Base-by-base conservation (phyloP, 2,888 invertebrate species). In the Drosophila yooni region DNA sequence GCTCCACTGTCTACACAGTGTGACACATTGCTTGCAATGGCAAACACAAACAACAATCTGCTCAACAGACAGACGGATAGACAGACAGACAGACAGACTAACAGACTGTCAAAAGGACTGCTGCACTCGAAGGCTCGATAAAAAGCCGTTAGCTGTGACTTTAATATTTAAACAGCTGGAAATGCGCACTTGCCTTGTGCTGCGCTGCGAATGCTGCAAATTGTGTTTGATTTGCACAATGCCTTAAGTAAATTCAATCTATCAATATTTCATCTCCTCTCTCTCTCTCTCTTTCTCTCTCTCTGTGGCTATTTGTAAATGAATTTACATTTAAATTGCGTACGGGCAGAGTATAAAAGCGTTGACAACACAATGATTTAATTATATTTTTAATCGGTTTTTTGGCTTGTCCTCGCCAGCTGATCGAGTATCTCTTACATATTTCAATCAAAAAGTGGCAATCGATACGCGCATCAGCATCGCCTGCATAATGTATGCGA, bases 391-490 rank as follows among this genome's bases (percentile, higher is more conserved):
- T 48, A 53, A 57, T 15, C n/a, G 10, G 29, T 21, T 57, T 57
- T 56, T 65, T 61, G 67, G 36, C 36, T 27, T 57, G 63, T 48
- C 62, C 58, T 43, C 36, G 51, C 50, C 40, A 48, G 46, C 46
- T 53, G 46, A 13, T 18, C 15, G 13, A 36, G 25, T 25, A 59
- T 27, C 21, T 13, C 13, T 54, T 29, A 15, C 54, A 60, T 50
- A 68, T 64, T 88, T 88, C 86, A 80, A 89, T 86, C 89, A 75
- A 82, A 83, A 46, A 85, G 78, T 79, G 81, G 64, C 81, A 83
- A 89, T 81, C 90, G 83, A 86, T 88, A 83, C 76, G 75, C 69
- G 66, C 67, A 56, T 58, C 82, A 60, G 51, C 74, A 66, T 27
- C 53, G 70, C 68, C 54, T 81, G 60, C 71, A 88, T 82, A 80